Conservation (phyloP, 2,888 invertebrate genomes). For the Hermaeophaga mercurialis region DNA sequence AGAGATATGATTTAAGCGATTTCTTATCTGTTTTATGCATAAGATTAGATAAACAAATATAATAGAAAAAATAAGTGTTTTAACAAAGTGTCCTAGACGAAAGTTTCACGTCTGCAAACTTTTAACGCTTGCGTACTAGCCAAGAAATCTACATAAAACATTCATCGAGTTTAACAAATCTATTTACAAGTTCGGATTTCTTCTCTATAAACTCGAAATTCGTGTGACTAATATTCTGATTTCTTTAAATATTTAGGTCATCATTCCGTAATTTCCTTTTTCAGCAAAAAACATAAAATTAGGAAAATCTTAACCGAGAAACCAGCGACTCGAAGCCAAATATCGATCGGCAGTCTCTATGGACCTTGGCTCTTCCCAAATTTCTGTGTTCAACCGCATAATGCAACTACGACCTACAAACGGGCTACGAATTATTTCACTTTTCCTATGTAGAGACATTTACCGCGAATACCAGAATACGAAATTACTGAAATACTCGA, state of each 20-base stretch:
- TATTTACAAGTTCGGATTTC: too few species aligned
- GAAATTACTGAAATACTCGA: neutral
- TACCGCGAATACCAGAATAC: neutral
- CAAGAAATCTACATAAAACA: too few species aligned
- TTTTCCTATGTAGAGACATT: neutral
- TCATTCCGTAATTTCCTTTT: neutral
- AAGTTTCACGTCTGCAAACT: too few species aligned
- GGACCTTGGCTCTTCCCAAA: slow-evolving; percentile 7
- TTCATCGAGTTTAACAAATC: too few species aligned
- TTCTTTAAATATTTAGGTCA: slow-evolving; percentile 1
- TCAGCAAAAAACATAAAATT: neutral
- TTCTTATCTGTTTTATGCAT: too few species aligned
- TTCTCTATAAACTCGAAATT: too few species aligned
- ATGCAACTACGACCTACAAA: neutral
- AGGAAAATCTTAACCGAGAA: neutral
- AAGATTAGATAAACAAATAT: too few species aligned
- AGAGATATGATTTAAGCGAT: too few species aligned
- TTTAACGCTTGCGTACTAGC: too few species aligned
- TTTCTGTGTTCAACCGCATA: slow-evolving; percentile 5
- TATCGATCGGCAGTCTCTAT: neutral
- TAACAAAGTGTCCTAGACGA: too few species aligned
- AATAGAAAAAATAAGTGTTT: too few species aligned
- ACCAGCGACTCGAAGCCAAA: neutral
- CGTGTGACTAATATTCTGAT: neutral
- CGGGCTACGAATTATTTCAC: slow-evolving; percentile 5